phyloP scores from a whole-genome alignment of 2,888 invertebrate species.

The Schizaphis graminum region DNA sequence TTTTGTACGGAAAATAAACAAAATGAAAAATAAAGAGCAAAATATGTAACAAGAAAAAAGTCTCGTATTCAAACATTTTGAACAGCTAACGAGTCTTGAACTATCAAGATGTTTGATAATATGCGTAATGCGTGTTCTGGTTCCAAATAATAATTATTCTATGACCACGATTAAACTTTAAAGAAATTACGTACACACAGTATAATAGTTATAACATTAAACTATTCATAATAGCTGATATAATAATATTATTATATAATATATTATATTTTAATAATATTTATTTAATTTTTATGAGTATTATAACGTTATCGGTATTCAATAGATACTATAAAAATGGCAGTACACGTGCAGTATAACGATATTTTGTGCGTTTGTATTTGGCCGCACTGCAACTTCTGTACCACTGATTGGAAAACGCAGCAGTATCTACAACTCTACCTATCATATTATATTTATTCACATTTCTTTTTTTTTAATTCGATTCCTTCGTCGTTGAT shows the following conservation, averaged over 20 bases:
- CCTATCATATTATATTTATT: slow-evolving; percentile 41
- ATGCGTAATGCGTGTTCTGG: background rate
- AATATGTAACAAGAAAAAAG: background rate
- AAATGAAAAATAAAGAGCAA: background rate
- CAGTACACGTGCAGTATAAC: background rate
- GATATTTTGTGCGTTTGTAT: background rate
- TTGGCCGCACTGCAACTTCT: slow-evolving; percentile 24
- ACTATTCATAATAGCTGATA: too few relatives aligned
- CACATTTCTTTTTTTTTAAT: slow-evolving; percentile 36
- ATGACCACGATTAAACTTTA: background rate
- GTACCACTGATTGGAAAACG: slow-evolving; percentile 56
- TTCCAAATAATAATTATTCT: background rate
- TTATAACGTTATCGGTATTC: too few relatives aligned
- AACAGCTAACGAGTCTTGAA: background rate
- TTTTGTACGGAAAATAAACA: background rate
- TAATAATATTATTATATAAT: too few relatives aligned
- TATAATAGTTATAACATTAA: background rate
- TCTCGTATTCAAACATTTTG: background rate
- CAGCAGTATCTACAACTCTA: slow-evolving; percentile 42
- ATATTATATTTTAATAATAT: too few relatives aligned
- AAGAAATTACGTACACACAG: background rate
- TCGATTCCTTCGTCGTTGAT: background rate
- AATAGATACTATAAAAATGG: too few relatives aligned
- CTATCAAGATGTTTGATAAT: background rate
- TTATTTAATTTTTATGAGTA: too few relatives aligned